These are phyloP conservation scores for Agrotis clavis DNA, from an alignment of 2,888 invertebrate genomes.

Conservation along the genomic window DNA sequence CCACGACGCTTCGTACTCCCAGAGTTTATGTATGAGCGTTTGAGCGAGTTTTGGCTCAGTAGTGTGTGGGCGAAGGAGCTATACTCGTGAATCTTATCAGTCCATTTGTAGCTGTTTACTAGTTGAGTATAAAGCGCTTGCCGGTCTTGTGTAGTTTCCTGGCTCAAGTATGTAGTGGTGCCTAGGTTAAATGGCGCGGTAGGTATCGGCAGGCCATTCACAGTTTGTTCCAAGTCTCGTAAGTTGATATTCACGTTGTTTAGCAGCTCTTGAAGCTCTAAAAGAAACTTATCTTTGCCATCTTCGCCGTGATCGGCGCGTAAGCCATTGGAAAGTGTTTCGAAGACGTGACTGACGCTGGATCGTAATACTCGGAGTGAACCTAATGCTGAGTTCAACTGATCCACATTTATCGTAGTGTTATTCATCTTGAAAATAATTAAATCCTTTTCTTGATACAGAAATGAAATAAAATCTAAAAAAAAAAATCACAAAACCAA, in stretches of 20 bases:
- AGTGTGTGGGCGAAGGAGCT: conserved; percentile 95
- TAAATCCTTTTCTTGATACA: not conserved
- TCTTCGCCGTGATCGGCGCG: conserved; percentile 95
- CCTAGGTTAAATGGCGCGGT: conserved; percentile 96
- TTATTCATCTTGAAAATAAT: conserved; percentile 72
- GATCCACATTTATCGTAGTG: conserved; percentile 90
- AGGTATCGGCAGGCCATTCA: conserved; percentile 93
- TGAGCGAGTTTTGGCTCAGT: conserved; percentile 96
- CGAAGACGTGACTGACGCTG: conserved; percentile 96
- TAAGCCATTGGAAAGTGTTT: conserved; percentile 95
- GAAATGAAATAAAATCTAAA: not conserved
- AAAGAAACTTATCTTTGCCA: conserved; percentile 94
- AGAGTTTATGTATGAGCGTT: conserved; percentile 95
- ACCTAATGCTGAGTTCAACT: conserved; percentile 93
- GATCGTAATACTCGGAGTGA: conserved; percentile 95
- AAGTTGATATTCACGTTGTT: conserved; percentile 95
- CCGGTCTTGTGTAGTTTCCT: conserved; percentile 97
- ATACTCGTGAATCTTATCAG: conserved; percentile 97
- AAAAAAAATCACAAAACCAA: not conserved
- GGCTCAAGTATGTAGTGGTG: conserved; percentile 96
- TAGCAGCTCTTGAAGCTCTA: conserved; percentile 95
- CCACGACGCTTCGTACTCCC: conserved; percentile 95
- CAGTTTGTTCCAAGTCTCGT: conserved; percentile 95
- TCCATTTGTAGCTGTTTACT: conserved; percentile 98
- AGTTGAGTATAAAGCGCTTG: conserved; percentile 96